These are phyloP conservation scores for Jacana jacana DNA, from an alignment of 2,113 vertebrate genomes.

Conservation along the genomic window DNA sequence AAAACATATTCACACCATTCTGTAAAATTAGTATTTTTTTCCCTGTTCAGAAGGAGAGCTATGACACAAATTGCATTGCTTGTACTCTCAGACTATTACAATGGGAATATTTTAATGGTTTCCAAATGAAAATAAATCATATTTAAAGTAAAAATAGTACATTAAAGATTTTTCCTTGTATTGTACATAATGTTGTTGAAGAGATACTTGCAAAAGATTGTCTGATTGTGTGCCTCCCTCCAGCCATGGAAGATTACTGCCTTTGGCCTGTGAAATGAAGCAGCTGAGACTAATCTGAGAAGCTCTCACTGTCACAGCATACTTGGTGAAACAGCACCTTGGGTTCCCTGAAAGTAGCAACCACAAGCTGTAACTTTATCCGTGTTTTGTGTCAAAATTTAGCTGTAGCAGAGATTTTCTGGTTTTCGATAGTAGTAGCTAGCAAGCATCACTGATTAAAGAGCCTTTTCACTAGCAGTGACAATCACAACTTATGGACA, in stretches of 20 bases:
- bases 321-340: not conserved
- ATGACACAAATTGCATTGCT: not conserved
- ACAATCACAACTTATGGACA: not conserved
- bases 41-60: not conserved
- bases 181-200: not conserved
- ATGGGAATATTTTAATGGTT: not conserved
- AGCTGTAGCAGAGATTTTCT: not conserved
- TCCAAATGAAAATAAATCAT: slow-evolving; percentile 11
- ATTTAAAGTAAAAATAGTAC: not conserved
- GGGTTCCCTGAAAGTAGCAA: not conserved
- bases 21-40: not conserved
- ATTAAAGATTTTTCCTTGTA: not conserved
- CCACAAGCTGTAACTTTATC: not conserved
- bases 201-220: not conserved
- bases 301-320: not conserved
- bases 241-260: not conserved
- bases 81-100: not conserved
- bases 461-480: not conserved
- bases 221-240: not conserved
- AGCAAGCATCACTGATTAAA: not conserved
- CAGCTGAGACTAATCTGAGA: not conserved
- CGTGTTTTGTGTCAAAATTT: not conserved
- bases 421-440: not conserved
- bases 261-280: not conserved
- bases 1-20: not conserved